These are phyloP conservation scores for Myodes glareolus DNA, from an alignment of 2,113 vertebrate genomes.

Conservation along the genomic window DNA sequence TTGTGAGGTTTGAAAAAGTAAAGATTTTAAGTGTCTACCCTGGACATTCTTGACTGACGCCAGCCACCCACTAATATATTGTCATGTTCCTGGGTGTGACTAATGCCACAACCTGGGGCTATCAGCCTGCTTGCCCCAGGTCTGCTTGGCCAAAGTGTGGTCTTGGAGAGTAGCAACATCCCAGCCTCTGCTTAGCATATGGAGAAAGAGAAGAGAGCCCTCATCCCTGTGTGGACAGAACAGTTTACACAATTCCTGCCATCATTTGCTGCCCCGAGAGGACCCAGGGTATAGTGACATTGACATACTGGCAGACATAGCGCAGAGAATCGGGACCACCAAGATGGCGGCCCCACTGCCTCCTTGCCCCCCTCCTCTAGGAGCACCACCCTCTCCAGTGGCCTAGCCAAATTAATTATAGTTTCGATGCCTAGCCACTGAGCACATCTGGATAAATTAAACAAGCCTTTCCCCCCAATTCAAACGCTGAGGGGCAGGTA, in stretches of 20 bases:
- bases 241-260: not conserved
- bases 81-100: not conserved
- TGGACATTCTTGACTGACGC: not conserved
- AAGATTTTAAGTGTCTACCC: not conserved
- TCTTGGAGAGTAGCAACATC: not conserved
- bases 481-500: not conserved
- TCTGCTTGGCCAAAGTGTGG: not conserved
- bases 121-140: not conserved
- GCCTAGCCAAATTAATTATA: not conserved
- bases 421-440: slow-evolving; percentile 14
- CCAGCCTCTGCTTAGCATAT: not conserved
- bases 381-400: not conserved
- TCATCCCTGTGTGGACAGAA: not conserved
- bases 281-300: not conserved
- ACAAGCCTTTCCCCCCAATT: not conserved
- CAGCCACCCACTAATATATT: not conserved
- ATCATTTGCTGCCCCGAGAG: not conserved
- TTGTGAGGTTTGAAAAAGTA: not conserved
- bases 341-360: not conserved
- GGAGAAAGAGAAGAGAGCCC: not conserved
- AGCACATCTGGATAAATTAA: not conserved
- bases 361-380: not conserved
- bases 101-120: not conserved
- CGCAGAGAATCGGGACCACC: not conserved
- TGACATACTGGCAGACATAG: not conserved